Base-by-base conservation (phyloP, 2,888 invertebrate species). In the Habrosyne pyritoides region DNA sequence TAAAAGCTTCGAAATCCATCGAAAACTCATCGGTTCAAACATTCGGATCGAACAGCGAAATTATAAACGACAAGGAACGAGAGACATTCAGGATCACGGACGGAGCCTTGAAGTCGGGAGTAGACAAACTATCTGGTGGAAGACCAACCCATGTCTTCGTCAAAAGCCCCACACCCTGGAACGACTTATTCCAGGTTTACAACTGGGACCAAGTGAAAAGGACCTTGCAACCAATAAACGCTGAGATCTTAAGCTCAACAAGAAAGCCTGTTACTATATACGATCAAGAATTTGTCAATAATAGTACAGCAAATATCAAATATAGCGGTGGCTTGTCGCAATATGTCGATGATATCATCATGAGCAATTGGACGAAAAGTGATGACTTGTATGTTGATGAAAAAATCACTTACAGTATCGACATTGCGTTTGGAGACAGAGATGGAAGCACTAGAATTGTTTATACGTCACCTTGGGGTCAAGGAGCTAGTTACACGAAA, bases 81-180 rank as follows among this genome's bases (percentile, higher is more conserved):
- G 28, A 52, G 7, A 59, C 68, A 12, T 83, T 79, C 52, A 49
- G 67, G 0, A 53, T 83, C 0, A 59, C 55, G 1, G 79, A 78
- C 12, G 55, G 62, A 0, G 63, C 55, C 0, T 36, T 82, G 2
- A 77, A 71, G 55, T 59, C 56, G 7, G 72, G 69, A 0, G 61
- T 65, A 0, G 24, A 59, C 0, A 51, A 21, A 0, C 67, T 67
- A 54, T 65, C 69, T 21, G 79, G 78, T 0, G 33, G n/a, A 0
- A 55, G 53, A 6, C 81, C 82, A 0, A 59, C 67, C 10, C 66
- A 75, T 21, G 75, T 69, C 0, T 81, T 58, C 60, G 46, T 81
- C 0, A 67, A 57, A 26, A 76, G 75, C 30, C 79, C 80, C 0
- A 82, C 81, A 0, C 80, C 79, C 0, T 81, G 77, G 77, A 70